A percentile compares a stretch with the other conserved stretches of the same genome.
Conservation (phyloP, 2,113 vertebrate species). For the Daubentonia madagascariensis region DNA sequence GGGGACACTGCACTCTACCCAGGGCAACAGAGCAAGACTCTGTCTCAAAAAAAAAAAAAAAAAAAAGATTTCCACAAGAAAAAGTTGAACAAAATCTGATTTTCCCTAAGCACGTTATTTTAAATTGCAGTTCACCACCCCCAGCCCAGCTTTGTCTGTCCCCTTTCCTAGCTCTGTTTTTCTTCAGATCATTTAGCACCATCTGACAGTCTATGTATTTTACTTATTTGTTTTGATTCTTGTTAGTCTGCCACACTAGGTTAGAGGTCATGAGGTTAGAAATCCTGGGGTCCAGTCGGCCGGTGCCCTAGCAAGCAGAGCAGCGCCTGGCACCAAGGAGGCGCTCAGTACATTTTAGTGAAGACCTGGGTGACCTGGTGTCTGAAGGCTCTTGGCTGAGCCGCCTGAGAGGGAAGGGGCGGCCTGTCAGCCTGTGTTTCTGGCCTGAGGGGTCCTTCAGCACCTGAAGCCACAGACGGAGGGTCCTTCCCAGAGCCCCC, state of each 20-base stretch:
- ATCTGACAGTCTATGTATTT: background rate
- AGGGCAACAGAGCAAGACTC: too few species aligned
- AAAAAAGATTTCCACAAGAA: background rate
- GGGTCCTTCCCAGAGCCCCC: background rate
- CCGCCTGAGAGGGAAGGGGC: background rate
- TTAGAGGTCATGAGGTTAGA: background rate
- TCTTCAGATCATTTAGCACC: background rate
- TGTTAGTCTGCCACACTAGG: background rate
- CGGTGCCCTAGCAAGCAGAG: background rate
- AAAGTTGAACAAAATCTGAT: background rate
- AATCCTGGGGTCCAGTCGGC: background rate
- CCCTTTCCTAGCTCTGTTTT: background rate
- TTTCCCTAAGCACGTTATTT: background rate
- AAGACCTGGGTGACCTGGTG: background rate
- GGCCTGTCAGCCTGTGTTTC: background rate
- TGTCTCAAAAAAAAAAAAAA: too few species aligned
- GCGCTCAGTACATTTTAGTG: fast-evolving
- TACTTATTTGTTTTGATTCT: background rate
- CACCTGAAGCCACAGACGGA: constrained; percentile 27
- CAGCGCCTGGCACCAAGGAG: background rate
- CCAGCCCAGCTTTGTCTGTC: fast-evolving
- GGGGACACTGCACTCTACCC: background rate
- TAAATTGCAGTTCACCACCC: background rate
- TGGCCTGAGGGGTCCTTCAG: background rate
- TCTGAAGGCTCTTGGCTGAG: background rate